A percentile compares a stretch with the other conserved stretches of the same genome.
These are phyloP conservation scores for Deladenus siricidicola DNA, from an alignment of 2,888 invertebrate genomes.

Conservation along the genomic window DNA sequence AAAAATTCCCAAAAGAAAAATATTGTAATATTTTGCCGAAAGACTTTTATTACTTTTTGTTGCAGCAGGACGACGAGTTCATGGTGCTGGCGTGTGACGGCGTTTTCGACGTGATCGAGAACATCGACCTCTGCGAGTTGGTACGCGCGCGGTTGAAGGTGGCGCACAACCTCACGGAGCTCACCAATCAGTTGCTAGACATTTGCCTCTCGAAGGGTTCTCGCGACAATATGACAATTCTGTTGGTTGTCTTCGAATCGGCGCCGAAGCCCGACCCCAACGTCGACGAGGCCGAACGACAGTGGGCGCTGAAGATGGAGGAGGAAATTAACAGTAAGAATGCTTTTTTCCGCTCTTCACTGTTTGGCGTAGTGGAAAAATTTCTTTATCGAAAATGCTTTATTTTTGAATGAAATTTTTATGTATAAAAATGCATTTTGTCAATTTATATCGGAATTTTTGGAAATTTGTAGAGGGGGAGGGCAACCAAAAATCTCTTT, in stretches of 20 bases:
- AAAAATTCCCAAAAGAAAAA: too few species aligned
- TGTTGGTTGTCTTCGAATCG: slow-evolving; percentile 86
- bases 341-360: too few species aligned
- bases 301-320: slow-evolving; percentile 30
- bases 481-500: too few species aligned
- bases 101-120: slow-evolving; percentile 96
- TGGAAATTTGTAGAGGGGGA: too few species aligned
- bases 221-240: slow-evolving; percentile 99
- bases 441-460: too few species aligned
- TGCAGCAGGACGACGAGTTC: slow-evolving; percentile 79
- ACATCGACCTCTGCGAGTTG: slow-evolving; percentile 86
- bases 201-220: slow-evolving; percentile 97
- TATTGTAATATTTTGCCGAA: too few species aligned
- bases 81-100: slow-evolving; percentile 94
- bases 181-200: slow-evolving; percentile 68
- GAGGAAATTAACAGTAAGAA: slow-evolving; percentile 24
- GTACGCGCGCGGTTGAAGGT: slow-evolving; percentile 79
- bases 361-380: too few species aligned
- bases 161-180: slow-evolving; percentile 58
- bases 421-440: too few species aligned
- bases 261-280: slow-evolving; percentile 68
- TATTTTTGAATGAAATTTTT: too few species aligned
- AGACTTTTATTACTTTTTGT: too few species aligned
- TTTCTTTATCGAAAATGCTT: too few species aligned
- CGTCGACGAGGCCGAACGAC: slow-evolving; percentile 31